These are phyloP conservation scores for Brachyrhaphis roseni DNA, from an alignment of 2,797 vertebrate species.

Conservation along the genomic window DNA sequence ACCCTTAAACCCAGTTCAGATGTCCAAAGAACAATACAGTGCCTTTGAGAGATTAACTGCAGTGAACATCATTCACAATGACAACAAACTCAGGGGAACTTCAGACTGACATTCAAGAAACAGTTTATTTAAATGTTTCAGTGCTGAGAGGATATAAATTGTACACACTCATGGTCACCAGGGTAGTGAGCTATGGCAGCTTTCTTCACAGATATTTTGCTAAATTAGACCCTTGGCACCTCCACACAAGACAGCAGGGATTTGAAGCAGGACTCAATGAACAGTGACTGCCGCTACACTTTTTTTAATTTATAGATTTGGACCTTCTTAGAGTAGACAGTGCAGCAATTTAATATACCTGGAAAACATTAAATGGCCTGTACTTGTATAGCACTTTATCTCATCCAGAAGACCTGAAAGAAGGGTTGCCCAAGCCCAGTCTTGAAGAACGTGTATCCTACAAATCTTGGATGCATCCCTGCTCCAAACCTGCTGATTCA, in stretches of 20 bases:
- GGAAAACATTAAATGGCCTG: background rate
- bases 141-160: constrained; percentile 33
- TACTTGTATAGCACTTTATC: background rate
- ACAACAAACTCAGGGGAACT: constrained; percentile 37
- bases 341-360: background rate
- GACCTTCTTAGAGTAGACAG: background rate
- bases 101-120: constrained; percentile 41
- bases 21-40: constrained; percentile 22
- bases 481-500: no score
- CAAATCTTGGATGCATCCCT: no score
- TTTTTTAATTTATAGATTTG: background rate
- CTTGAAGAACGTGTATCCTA: no score
- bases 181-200: constrained; percentile 49
- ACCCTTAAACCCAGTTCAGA: constrained; percentile 34
- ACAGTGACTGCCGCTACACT: background rate
- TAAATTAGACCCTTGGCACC: constrained; percentile 58
- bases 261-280: background rate
- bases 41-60: constrained; percentile 22
- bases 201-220: constrained; percentile 50
- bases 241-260: background rate
- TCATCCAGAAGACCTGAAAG: background rate
- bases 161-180: constrained; percentile 23
- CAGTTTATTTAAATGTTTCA: constrained; percentile 61
- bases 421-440: background rate
- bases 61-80: constrained; percentile 25